Conservation (phyloP, 2,113 vertebrate genomes). For the Synchiropus splendidus region DNA sequence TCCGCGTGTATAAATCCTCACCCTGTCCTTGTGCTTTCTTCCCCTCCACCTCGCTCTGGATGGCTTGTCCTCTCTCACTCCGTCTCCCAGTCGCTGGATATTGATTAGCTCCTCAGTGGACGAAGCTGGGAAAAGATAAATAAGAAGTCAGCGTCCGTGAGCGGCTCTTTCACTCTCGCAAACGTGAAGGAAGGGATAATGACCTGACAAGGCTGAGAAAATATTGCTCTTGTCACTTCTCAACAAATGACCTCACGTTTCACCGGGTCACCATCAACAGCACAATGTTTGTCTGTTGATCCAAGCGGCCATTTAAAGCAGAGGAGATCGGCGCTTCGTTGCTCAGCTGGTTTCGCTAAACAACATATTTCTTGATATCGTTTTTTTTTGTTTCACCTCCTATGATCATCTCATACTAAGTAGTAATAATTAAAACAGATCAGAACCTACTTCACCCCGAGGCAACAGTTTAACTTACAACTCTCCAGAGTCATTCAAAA, state of each 20-base stretch:
- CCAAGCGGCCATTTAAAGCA: too few relatives aligned
- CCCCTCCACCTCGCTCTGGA: slow-evolving; percentile 22
- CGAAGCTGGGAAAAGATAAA: slow-evolving; percentile 55
- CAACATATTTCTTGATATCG: too few relatives aligned
- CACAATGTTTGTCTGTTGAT: too few relatives aligned
- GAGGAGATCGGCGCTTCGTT: too few relatives aligned
- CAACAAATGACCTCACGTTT: slow-evolving; percentile 16
- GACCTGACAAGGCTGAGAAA: slow-evolving; percentile 21
- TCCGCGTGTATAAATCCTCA: slow-evolving; percentile 46
- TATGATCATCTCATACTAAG: too few relatives aligned
- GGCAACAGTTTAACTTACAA: too few relatives aligned
- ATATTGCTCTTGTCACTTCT: slow-evolving; percentile 15
- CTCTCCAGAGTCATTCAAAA: too few relatives aligned
- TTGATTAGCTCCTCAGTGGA: slow-evolving; percentile 54
- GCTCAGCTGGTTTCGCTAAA: too few relatives aligned
- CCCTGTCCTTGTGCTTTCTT: slow-evolving; percentile 32
- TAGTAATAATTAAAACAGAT: too few relatives aligned
- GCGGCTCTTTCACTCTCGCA: slow-evolving; percentile 39
- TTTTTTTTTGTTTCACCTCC: too few relatives aligned
- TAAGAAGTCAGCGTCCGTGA: slow-evolving; percentile 56
- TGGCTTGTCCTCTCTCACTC: slow-evolving; percentile 53
- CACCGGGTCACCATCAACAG: too few relatives aligned
- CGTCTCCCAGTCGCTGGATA: slow-evolving; percentile 44
- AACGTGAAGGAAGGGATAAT: slow-evolving; percentile 44
- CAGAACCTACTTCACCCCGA: too few relatives aligned